Conservation (phyloP, 2,888 invertebrate species). For the Tineola bisselliella region DNA sequence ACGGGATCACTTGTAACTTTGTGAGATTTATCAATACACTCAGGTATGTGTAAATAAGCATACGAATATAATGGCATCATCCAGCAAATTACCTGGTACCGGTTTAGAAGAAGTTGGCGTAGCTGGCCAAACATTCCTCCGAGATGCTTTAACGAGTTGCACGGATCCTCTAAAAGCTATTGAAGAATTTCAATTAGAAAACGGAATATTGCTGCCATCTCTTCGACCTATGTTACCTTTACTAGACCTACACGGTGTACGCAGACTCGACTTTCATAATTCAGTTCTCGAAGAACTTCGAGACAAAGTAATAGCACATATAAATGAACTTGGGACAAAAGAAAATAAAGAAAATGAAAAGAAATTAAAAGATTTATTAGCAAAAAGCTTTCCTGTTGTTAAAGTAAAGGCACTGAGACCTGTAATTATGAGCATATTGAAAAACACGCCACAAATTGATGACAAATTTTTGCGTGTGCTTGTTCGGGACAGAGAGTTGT, state of each 20-base stretch:
- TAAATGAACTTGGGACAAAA: slow-evolving; percentile 83
- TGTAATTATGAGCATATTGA: slow-evolving; percentile 93
- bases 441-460: slow-evolving; percentile 92
- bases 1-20: too few species aligned
- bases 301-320: slow-evolving; percentile 77
- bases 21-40: background rate
- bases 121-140: slow-evolving; percentile 85
- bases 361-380: slow-evolving; percentile 87
- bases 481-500: slow-evolving; percentile 87
- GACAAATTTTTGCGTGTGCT: slow-evolving; percentile 73
- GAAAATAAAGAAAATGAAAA: slow-evolving; percentile 79
- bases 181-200: slow-evolving; percentile 96
- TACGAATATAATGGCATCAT: slow-evolving; percentile 40
- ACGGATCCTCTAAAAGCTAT: slow-evolving; percentile 98
- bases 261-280: slow-evolving; percentile 93
- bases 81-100: slow-evolving; percentile 62
- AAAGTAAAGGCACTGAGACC: slow-evolving; percentile 90
- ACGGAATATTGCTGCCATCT: slow-evolving; percentile 91
- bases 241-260: slow-evolving; percentile 92
- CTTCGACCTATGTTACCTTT: slow-evolving; percentile 94
- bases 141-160: slow-evolving; percentile 93
- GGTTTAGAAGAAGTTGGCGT: slow-evolving; percentile 87
- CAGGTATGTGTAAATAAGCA: background rate
- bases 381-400: slow-evolving; percentile 94
- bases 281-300: slow-evolving; percentile 85